Evolutionary conservation across 2,797 vertebrate species (phyloP), one percentile per base, ranked within the genome.

Genomic region (Loriculus beryllinus): DNA sequence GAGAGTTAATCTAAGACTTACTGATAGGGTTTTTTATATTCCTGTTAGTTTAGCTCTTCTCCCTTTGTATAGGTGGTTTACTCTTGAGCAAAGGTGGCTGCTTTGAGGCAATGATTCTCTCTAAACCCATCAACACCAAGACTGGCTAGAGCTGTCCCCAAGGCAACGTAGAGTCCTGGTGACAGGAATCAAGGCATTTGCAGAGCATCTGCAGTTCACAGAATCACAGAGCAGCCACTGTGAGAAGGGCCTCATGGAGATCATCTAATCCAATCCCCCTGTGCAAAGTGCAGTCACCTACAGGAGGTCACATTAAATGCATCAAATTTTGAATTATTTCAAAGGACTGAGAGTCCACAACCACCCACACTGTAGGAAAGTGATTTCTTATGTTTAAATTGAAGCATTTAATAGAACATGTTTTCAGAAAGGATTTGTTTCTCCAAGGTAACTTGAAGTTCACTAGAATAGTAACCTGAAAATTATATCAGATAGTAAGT

Each of bases 1-100:
- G 1, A 62, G 31, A 59, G 4, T 42, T 69, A 31, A 33, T 26
- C 9, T 80, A 54, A 60, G 47, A 56, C 9, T 43, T 51, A 39
- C 6, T 51, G 74, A 23, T 3, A 14, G 4, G 4, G 0, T 4
- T 56, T 40, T 65, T 72, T 18, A 3, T 3, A 45, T 26, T 3
- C 1, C 7, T 60, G 78, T 74, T 35, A 65, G 7, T 84, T 13
- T 82, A 71, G 49, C 2, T 82, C 84, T 82, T 91, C 21, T 72
- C 12, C 4, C 10, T 81, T 80, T 59, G 5, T 23, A 15, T 29
- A 28, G 39, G 14, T 64, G 6, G 8, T 18, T 80, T 83, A 47
- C n/a, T 31, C 43, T 37, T 57, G 13, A 70, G 39, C 13, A 62
- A 85, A 60, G 6, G 3, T 37, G 29, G 25, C 15, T 69, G 19